A percentile compares a stretch with the other conserved stretches of the same genome.
These are phyloP conservation scores for Brachypodius melanocephalos DNA, from an alignment of 2,113 vertebrate genomes.

Conservation along the genomic window DNA sequence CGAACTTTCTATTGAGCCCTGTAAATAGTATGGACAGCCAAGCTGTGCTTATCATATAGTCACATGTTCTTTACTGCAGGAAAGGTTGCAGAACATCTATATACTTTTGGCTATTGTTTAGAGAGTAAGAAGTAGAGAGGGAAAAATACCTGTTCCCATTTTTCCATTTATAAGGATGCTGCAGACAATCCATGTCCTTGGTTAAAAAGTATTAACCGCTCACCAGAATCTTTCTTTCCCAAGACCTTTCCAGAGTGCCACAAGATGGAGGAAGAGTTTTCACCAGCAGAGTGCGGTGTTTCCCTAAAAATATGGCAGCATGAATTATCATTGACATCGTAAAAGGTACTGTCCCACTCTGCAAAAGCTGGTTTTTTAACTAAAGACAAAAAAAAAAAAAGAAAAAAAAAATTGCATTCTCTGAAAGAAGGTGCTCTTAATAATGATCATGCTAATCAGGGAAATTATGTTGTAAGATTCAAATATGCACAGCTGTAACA, in stretches of 20 bases:
- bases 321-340: fast-evolving
- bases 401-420: background rate
- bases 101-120: background rate
- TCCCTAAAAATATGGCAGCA: background rate
- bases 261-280: background rate
- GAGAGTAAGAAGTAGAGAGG: background rate
- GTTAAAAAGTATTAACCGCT: background rate
- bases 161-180: background rate
- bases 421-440: background rate
- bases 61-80: background rate
- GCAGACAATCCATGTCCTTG: background rate
- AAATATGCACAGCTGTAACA: background rate
- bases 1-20: background rate
- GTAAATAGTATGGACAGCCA: background rate
- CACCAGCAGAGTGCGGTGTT: slow-evolving; percentile 53
- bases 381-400: background rate
- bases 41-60: background rate
- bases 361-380: background rate
- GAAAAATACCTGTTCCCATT: background rate
- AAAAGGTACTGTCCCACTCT: background rate
- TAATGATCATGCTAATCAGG: background rate
- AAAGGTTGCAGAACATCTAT: background rate
- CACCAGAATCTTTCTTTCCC: background rate
- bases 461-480: background rate
- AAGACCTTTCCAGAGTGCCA: background rate